phyloP scores from a whole-genome alignment of 2,113 vertebrate genomes.

The Oncorhynchus nerka region DNA sequence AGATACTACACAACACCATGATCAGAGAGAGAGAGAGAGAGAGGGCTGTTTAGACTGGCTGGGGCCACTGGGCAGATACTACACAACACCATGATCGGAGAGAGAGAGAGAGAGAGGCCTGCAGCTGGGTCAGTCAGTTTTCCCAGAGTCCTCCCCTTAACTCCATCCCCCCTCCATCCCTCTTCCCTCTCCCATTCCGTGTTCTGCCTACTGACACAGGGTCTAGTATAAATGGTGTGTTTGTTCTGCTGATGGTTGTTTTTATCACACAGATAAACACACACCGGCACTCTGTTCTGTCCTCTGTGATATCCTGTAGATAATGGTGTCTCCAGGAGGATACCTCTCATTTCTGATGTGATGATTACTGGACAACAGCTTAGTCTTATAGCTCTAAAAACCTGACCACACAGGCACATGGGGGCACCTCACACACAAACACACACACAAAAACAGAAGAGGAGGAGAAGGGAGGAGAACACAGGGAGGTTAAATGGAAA shows the following conservation, averaged over 20 bases:
- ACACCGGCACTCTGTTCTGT: background rate
- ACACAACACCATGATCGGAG: background rate
- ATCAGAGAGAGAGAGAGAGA: background rate
- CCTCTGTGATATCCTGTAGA: conserved; percentile 7
- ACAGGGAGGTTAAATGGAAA: conserved; percentile 60
- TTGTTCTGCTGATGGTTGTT: conserved; percentile 10
- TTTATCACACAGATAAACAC: background rate
- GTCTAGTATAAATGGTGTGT: conserved; percentile 13
- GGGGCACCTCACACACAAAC: conserved; percentile 4
- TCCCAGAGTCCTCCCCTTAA: conserved; percentile 22
- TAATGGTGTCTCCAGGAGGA: conserved; percentile 13
- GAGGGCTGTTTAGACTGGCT: background rate
- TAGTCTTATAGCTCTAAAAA: conserved; percentile 22
- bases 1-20: too few relatives aligned
- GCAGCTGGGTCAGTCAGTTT: too few relatives aligned
- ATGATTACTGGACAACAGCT: conserved; percentile 41
- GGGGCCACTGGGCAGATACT: too few relatives aligned
- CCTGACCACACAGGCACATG: conserved; percentile 43
- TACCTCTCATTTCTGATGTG: conserved; percentile 25
- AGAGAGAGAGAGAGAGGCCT: conserved; percentile 2
- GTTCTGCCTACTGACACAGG: background rate
- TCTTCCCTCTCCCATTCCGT: conserved; percentile 5
- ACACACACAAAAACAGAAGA: too few relatives aligned
- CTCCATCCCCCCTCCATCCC: too few relatives aligned
- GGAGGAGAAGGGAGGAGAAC: conserved; percentile 37